Conservation (phyloP, 1,140 invertebrate genomes). For the Phymorhynchus buccinoides region DNA sequence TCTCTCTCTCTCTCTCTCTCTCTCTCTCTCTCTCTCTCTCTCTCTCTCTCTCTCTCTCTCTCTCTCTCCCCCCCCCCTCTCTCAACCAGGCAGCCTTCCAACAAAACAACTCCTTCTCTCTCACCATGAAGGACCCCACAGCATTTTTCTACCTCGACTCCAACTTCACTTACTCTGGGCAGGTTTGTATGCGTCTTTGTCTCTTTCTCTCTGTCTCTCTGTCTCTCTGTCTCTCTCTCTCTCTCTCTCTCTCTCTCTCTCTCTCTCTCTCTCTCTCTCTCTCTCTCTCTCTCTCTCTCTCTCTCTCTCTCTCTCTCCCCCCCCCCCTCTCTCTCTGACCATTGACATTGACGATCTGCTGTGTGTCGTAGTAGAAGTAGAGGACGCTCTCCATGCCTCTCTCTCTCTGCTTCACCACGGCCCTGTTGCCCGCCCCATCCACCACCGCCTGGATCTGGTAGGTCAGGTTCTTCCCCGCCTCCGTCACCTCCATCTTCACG, state of each 20-base stretch:
- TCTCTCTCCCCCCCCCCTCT: too few species aligned
- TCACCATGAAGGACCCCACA: slow-evolving; percentile 54
- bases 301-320: too few species aligned
- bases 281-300: too few species aligned
- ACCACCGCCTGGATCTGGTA: slow-evolving; percentile 44
- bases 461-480: slow-evolving; percentile 44
- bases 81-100: slow-evolving; percentile 41
- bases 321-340: slow-evolving; percentile 9
- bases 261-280: too few species aligned
- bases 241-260: background rate
- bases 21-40: too few species aligned
- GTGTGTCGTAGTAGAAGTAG: slow-evolving; percentile 45
- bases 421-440: slow-evolving; percentile 50
- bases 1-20: too few species aligned
- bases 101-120: slow-evolving; percentile 48
- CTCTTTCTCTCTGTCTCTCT: background rate
- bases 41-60: too few species aligned
- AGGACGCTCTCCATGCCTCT: slow-evolving; percentile 38
- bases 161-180: slow-evolving; percentile 56
- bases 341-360: slow-evolving; percentile 46
- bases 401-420: slow-evolving; percentile 36
- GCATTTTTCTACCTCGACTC: slow-evolving; percentile 53
- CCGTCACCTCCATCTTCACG: slow-evolving; percentile 51
- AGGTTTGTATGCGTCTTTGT: slow-evolving; percentile 39
- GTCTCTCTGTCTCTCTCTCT: background rate